Base-by-base conservation (phyloP, 2,113 vertebrate species). In the Bambusicola thoracicus region DNA sequence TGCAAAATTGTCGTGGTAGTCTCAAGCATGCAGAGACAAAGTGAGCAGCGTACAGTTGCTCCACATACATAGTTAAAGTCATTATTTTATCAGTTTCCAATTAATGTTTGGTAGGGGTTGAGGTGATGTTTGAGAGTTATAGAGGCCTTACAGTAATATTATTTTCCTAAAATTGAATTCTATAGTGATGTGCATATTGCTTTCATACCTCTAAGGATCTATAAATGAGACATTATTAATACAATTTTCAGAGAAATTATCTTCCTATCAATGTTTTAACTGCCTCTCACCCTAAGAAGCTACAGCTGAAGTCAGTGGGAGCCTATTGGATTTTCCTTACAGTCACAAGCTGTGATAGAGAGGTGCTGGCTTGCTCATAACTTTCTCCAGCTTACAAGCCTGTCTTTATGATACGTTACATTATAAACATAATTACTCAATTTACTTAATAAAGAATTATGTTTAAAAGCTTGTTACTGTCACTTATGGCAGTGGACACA, bases 221-320 rank as follows among this genome's bases (percentile, higher is more conserved):
- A 10, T 55, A 68, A 62, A 29, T 55, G 5, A 72, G 46, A 30
- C 36, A 17, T 2, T 78, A 32, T 2, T n/a, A 65, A 36, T 41
- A 24, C 43, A 32, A 4, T 69, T 76, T 21, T 29, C 21, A 38
- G 46, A 78, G 2, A 75, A 89, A 63, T 67, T 36, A 53, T 29
- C 11, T 86, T 65, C 8, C 3, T 2, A 0, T 49, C 2, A 2
- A 10, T 20, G n/a, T 51, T 69, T 78, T 49, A 1, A 10, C 11
- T 70, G 55, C 2, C 3, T 6, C 0, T 48, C 53, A 17, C 53
- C 53, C 72, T 44, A 44, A n/a, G 38, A 61, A 61, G 13, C 58
- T 76, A 25, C 9, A 48, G 8, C 25, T 66, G 29, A 58, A 86
- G 34, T 9, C 65, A 29, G 16, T 11, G 9, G 77, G 40, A 46